Base-by-base conservation (phyloP, 2,113 vertebrate species). In the Anolis carolinensis region DNA sequence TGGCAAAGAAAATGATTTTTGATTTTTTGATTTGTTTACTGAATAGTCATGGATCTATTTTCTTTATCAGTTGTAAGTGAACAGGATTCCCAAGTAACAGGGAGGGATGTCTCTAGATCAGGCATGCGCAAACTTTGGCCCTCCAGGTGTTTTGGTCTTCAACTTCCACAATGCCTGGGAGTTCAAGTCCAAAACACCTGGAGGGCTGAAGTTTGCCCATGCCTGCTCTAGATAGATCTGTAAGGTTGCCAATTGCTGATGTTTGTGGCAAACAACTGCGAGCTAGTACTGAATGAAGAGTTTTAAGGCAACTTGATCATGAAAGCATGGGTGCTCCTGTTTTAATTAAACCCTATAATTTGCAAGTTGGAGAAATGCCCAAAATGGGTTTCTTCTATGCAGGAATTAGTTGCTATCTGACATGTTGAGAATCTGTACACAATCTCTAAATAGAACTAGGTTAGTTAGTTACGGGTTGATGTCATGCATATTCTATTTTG, bases 401-500 rank as follows among this genome's bases (percentile, higher is more conserved):
- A 44, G 63, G 36, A 87, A 65, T 48, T 71, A 21, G 16, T 55
- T 78, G 50, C n/a, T 25, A 39, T 20, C 59, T 16, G 48, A 50
- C 32, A 44, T 4, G 18, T 13, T 21, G 3, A n/a, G 18, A 55
- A 21, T 70, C 55, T 7, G 1, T 27, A 75, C 34, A 74, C 36
- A 44, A 50, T 50, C 36, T 25, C n/a, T 81, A 74, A 3, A 27
- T 13, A 67, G 62, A 68, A 27, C 65, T 30, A 68, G 27, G 65
- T 30, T 68, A 70, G 14, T 2, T 39, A 77, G 27, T 16, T 10
- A 3, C 73, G 72, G 68, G 50, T 4, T 44, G 82, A 67, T 2
- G 44, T 8, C 84, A 10, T 2, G 1, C 0, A 23, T 32, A 3
- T 71, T 3, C 2, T 67, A 23, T 0, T 13, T 0, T 0, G 1